These are phyloP conservation scores for Euplagia quadripunctaria DNA, from an alignment of 2,888 invertebrate genomes.

Conservation along the genomic window DNA sequence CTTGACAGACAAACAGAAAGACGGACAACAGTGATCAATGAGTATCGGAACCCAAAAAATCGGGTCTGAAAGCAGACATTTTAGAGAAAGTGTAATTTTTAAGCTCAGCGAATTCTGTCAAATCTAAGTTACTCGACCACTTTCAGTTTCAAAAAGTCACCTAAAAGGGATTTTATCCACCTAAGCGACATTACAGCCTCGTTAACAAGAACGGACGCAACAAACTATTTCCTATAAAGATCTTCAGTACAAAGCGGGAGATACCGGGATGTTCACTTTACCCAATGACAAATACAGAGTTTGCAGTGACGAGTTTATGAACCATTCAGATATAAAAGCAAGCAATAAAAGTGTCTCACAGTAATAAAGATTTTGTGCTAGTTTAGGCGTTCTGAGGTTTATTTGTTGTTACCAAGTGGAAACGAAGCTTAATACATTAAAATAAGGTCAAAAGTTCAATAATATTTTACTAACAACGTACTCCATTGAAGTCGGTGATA, in stretches of 20 bases:
- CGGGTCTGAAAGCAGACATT: too few relatives aligned
- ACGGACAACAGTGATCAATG: too few relatives aligned
- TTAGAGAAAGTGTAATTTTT: too few relatives aligned
- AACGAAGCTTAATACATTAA: not conserved
- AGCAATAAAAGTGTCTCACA: constrained; percentile 2
- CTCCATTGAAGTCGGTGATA: too few relatives aligned
- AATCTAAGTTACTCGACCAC: not conserved
- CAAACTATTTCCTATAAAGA: not conserved
- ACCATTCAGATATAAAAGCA: constrained; percentile 16
- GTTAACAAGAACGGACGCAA: not conserved
- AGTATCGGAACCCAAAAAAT: too few relatives aligned
- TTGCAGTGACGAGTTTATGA: constrained; percentile 11
- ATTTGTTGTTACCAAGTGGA: not conserved
- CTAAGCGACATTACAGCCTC: not conserved
- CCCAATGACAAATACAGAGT: not conserved
- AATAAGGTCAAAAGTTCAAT: not conserved
- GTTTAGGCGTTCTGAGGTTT: not conserved
- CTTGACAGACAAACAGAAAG: too few relatives aligned
- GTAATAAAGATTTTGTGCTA: not conserved
- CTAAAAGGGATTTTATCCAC: not conserved
- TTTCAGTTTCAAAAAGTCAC: not conserved
- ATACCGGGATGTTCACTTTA: not conserved
- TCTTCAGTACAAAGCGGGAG: not conserved
- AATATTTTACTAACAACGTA: too few relatives aligned
- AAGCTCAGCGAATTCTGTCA: too few relatives aligned